Conservation (phyloP, 2,888 invertebrate species). For the Pristionchus fissidentatus region DNA sequence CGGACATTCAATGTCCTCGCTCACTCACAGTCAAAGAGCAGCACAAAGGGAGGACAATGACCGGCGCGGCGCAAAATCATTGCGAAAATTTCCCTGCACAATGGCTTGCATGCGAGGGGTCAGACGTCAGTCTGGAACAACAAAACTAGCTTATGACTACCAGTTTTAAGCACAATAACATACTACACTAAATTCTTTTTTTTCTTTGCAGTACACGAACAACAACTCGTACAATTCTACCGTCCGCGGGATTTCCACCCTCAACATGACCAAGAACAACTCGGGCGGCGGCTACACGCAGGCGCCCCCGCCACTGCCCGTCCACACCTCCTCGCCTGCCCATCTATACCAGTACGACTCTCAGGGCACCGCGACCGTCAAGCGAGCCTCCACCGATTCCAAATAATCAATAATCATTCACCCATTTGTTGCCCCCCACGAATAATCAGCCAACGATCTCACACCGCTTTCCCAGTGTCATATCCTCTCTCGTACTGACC, state of each 20-base stretch:
- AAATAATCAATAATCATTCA: not conserved
- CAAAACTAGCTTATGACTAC: too few species aligned
- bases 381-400: not conserved
- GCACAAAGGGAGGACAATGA: too few species aligned
- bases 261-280: slow-evolving; percentile 51
- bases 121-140: too few species aligned
- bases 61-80: too few species aligned
- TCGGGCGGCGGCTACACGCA: not conserved
- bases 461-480: not conserved
- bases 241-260: slow-evolving; percentile 55
- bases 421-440: not conserved
- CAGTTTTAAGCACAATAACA: slow-evolving; percentile 32
- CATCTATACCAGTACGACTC: slow-evolving; percentile 51
- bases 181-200: not conserved
- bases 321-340: slow-evolving; percentile 51
- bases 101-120: too few species aligned
- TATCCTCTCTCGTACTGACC: not conserved
- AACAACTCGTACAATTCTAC: slow-evolving; percentile 68
- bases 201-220: slow-evolving; percentile 63
- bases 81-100: too few species aligned
- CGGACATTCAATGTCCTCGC: too few species aligned
- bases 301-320: slow-evolving; percentile 47
- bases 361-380: not conserved
- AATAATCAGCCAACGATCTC: not conserved
- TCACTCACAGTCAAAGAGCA: too few species aligned